phyloP scores from a whole-genome alignment of 2,888 invertebrate species.

The Pardosa pseudoannulata region DNA sequence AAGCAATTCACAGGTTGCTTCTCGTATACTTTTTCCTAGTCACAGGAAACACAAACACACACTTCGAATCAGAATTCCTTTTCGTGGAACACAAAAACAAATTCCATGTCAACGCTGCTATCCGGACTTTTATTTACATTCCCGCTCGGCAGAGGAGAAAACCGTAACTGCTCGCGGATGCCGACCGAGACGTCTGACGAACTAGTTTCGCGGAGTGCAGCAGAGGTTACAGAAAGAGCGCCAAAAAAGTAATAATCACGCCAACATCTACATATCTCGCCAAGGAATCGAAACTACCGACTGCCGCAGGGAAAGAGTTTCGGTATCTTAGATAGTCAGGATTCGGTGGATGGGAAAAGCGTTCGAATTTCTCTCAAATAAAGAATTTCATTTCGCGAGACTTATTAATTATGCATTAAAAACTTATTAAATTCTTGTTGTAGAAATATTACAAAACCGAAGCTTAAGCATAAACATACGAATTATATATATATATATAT shows the following conservation, averaged over 20 bases:
- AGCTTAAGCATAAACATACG: too few relatives aligned
- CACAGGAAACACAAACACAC: background rate
- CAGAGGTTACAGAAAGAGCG: background rate
- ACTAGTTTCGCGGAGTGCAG: background rate
- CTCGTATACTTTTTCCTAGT: too few relatives aligned
- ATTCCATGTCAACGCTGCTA: background rate
- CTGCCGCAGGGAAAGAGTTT: background rate
- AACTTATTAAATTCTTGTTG: too few relatives aligned
- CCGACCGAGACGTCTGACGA: background rate
- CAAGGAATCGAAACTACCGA: slow-evolving; percentile 10
- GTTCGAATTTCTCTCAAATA: too few relatives aligned
- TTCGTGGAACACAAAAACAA: background rate
- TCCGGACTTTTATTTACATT: slow-evolving; percentile 5
- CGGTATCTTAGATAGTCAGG: background rate
- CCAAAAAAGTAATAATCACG: slow-evolving; percentile 4
- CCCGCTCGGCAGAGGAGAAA: background rate
- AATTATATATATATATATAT: too few relatives aligned
- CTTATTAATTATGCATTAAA: too few relatives aligned
- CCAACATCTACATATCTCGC: background rate
- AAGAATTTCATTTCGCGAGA: too few relatives aligned
- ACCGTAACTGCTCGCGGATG: background rate
- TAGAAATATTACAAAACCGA: too few relatives aligned
- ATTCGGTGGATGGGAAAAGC: background rate
- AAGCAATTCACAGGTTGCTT: too few relatives aligned
- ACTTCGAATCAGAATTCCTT: background rate